These are phyloP conservation scores for pig (Sus scrofa) DNA, from an alignment of 2,113 vertebrate species.

Conservation along the genomic window DNA sequence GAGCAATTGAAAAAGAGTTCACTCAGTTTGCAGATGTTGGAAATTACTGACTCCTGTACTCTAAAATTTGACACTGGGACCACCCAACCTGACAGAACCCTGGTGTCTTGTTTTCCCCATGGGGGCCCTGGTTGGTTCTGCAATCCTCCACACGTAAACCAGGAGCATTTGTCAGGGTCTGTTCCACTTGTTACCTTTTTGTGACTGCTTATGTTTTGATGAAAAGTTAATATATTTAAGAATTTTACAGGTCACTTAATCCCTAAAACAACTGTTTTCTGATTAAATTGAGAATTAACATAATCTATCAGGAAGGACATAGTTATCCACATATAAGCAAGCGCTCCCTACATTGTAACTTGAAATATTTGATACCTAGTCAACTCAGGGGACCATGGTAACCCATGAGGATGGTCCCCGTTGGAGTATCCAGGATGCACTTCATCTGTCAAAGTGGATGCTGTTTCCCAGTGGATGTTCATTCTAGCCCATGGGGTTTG, in stretches of 20 bases:
- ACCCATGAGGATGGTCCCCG: neutral
- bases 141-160: neutral
- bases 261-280: slow-evolving; percentile 12
- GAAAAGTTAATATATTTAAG: slow-evolving; percentile 35
- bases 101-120: neutral
- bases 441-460: neutral
- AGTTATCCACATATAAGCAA: neutral
- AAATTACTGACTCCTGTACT: neutral
- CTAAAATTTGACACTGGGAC: neutral
- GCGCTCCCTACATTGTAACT: neutral
- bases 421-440: neutral
- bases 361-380: neutral
- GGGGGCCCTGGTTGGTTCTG: neutral
- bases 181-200: neutral
- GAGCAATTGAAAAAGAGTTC: neutral
- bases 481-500: neutral
- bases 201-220: slow-evolving; percentile 36
- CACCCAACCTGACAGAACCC: neutral
- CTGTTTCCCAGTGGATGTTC: neutral
- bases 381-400: neutral
- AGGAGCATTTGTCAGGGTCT: neutral
- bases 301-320: neutral
- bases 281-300: neutral
- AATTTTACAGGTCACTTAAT: neutral
- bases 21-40: neutral